Conservation (phyloP, 2,888 invertebrate species). For the Platycnemis pennipes region DNA sequence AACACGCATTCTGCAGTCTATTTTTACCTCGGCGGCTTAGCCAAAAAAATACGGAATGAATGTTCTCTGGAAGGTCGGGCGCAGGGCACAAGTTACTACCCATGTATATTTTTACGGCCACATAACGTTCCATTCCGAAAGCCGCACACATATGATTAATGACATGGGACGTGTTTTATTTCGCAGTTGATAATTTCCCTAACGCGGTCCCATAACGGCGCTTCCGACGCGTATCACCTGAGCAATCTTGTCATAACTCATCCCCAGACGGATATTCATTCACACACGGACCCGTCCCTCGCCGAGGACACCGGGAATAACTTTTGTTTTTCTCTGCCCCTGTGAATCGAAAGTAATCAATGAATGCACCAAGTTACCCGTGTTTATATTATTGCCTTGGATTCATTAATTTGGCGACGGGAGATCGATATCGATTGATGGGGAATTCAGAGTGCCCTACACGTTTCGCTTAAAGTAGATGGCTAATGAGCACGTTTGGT, state of each 20-base stretch:
- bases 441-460: background rate
- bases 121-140: background rate
- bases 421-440: background rate
- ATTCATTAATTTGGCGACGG: background rate
- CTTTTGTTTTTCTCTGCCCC: background rate
- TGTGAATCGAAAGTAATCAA: background rate
- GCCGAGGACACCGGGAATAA: background rate
- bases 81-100: background rate
- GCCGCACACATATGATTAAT: background rate
- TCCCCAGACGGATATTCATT: conserved; percentile 47
- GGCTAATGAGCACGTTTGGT: background rate
- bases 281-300: background rate
- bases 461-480: background rate
- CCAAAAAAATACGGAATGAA: background rate
- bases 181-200: background rate
- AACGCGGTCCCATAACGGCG: background rate
- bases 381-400: background rate
- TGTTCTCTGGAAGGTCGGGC: background rate
- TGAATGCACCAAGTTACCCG: background rate
- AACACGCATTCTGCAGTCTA: background rate
- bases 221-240: conserved; percentile 24
- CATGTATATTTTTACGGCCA: background rate
- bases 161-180: background rate
- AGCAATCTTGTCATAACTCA: conserved; percentile 34
- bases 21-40: background rate